Conservation (phyloP, 2,113 vertebrate genomes). For the Athene noctua region DNA sequence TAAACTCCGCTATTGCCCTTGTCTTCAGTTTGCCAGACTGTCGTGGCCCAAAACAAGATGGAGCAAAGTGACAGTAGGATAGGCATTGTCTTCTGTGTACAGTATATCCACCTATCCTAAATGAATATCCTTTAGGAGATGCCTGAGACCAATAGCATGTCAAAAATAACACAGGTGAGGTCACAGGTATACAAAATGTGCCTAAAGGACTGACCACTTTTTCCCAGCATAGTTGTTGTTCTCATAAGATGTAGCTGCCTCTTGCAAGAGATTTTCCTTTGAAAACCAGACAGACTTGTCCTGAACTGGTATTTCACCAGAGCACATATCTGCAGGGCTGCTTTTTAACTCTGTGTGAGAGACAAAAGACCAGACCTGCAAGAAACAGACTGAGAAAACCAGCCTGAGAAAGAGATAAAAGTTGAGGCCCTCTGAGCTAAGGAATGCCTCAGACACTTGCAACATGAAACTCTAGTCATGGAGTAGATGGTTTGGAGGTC, state of each 20-base stretch:
- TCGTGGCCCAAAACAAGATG: neutral
- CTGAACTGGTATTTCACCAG: neutral
- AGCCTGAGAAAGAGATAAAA: too few relatives aligned
- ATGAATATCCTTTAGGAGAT: neutral
- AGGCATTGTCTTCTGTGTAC: neutral
- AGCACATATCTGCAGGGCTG: neutral
- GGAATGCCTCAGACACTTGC: too few relatives aligned
- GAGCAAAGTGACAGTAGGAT: neutral
- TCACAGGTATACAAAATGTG: neutral
- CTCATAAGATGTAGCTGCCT: neutral
- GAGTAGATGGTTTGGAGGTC: too few relatives aligned
- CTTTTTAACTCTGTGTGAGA: neutral
- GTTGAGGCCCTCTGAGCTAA: too few relatives aligned
- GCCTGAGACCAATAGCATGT: neutral
- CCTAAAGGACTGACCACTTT: neutral
- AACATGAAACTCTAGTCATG: too few relatives aligned
- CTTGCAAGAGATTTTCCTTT: neutral
- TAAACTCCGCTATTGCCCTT: neutral
- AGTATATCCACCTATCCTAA: neutral
- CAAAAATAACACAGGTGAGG: neutral
- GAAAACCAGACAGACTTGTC: neutral
- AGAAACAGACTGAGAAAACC: too few relatives aligned
- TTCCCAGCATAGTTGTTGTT: neutral
- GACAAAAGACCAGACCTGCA: too few relatives aligned
- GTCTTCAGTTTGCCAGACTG: neutral